phyloP scores from a whole-genome alignment of 2,888 invertebrate genomes.

The Andrena bucephala region DNA sequence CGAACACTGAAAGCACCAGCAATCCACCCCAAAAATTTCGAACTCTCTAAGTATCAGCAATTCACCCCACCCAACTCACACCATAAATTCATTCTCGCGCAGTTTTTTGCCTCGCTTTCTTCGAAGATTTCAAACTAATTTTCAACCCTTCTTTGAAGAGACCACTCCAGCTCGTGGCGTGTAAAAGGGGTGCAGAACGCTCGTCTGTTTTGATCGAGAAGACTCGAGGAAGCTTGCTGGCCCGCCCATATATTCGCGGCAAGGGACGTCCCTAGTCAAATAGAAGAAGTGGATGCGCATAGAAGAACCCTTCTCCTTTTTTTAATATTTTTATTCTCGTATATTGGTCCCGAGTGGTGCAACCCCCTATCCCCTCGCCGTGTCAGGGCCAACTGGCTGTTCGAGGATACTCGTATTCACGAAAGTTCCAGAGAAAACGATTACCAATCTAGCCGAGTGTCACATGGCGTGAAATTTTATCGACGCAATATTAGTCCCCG shows the following conservation, averaged over 20 bases:
- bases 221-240: conserved; percentile 53
- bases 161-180: conserved; percentile 21
- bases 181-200: conserved; percentile 41
- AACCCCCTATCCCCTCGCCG: conserved; percentile 54
- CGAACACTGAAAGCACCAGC: neutral
- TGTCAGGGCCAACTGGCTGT: conserved; percentile 52
- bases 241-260: conserved; percentile 34
- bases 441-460: conserved; percentile 56
- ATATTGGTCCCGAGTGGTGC: conserved; percentile 70
- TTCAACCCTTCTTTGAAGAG: conserved; percentile 42
- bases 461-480: conserved; percentile 59
- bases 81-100: neutral
- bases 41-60: neutral
- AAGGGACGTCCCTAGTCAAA: conserved; percentile 19
- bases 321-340: conserved; percentile 41
- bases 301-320: conserved; percentile 64
- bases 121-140: conserved; percentile 39
- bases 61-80: neutral
- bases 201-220: conserved; percentile 62
- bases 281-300: conserved; percentile 73
- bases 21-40: neutral
- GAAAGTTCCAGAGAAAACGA: conserved; percentile 60
- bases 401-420: conserved; percentile 54
- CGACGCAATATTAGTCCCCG: conserved; percentile 54
- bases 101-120: neutral